These are phyloP conservation scores for Proisotoma minuta DNA, from an alignment of 2,888 invertebrate genomes.

Conservation along the genomic window DNA sequence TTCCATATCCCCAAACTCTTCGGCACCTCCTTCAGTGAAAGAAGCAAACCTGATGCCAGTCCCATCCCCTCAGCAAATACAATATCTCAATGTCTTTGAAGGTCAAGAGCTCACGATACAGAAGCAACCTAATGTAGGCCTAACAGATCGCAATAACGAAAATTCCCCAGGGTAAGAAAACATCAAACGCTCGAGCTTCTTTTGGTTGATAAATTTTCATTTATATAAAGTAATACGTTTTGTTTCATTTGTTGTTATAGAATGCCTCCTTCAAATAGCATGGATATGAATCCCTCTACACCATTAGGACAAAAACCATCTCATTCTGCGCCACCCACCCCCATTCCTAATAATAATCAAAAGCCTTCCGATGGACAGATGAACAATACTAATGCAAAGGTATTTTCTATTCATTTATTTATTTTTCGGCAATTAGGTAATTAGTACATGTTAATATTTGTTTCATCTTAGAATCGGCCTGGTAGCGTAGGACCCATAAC, in stretches of 20 bases:
- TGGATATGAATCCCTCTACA: conserved; percentile 50
- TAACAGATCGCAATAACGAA: conserved; percentile 45
- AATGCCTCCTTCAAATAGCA: conserved; percentile 49
- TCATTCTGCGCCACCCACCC: conserved; percentile 52
- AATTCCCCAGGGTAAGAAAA: conserved; percentile 44
- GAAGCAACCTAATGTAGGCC: conserved; percentile 73
- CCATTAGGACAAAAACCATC: conserved; percentile 48
- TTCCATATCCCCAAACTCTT: conserved; percentile 47
- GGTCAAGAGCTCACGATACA: conserved; percentile 94
- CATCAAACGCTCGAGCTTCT: no score
- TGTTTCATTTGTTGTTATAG: conserved; percentile 39
- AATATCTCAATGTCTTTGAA: conserved; percentile 91
- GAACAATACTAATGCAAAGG: conserved; percentile 41
- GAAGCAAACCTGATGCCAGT: conserved; percentile 91
- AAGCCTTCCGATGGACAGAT: conserved; percentile 40
- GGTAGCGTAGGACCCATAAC: conserved; percentile 48
- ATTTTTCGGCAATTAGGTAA: neutral
- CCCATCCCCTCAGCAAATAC: conserved; percentile 92
- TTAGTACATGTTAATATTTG: neutral
- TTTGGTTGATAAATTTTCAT: no score
- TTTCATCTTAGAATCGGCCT: conserved; percentile 28
- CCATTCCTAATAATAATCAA: conserved; percentile 51
- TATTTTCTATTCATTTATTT: conserved; percentile 8
- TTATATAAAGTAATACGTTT: no score
- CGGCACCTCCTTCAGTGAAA: conserved; percentile 57